phyloP scores from a whole-genome alignment of 2,113 vertebrate species.

The Sarotherodon lohbergeri region DNA sequence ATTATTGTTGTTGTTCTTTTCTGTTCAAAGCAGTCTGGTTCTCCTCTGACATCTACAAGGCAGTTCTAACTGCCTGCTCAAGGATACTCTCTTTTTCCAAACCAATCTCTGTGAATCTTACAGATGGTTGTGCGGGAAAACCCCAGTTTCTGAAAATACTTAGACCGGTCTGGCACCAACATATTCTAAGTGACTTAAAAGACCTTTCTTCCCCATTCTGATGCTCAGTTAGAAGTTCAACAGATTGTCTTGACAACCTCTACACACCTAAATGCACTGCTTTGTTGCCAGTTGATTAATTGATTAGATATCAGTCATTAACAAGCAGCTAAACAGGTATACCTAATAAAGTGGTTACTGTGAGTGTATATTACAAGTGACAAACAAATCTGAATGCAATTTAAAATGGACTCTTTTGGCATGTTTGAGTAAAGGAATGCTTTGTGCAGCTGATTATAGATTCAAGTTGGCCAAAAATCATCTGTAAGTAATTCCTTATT shows the following conservation, averaged over 20 bases:
- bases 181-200: not conserved
- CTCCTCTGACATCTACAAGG: not conserved
- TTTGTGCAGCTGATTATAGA: constrained; percentile 35
- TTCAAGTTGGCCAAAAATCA: constrained; percentile 14
- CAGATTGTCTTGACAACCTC: not conserved
- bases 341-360: not conserved
- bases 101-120: not conserved
- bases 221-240: not conserved
- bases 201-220: not conserved
- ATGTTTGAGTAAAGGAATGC: constrained; percentile 23
- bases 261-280: not conserved
- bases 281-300: not conserved
- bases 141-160: not conserved
- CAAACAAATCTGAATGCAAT: constrained; percentile 7
- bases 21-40: not conserved
- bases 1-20: not conserved
- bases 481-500: constrained; percentile 45
- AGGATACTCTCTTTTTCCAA: not conserved
- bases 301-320: not conserved
- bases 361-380: not conserved
- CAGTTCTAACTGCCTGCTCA: not conserved
- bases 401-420: not conserved
- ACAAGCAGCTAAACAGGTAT: not conserved
- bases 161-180: not conserved
- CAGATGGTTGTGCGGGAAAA: not conserved